Evolutionary conservation across 2,888 invertebrate genomes (phyloP), one percentile per base, ranked within the genome.

Genomic region (Scotopteryx bipunctaria): DNA sequence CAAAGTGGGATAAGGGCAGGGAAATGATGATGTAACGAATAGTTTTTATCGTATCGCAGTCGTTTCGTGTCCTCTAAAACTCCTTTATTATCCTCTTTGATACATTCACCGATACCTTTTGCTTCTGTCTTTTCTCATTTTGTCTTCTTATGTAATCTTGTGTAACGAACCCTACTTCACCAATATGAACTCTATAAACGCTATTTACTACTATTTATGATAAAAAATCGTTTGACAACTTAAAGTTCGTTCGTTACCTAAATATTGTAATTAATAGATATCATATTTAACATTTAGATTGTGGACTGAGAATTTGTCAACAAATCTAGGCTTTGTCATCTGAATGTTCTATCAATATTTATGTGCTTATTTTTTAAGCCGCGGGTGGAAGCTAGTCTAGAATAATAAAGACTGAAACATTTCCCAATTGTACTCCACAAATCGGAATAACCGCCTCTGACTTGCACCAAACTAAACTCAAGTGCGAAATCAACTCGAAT

Each of bases 71-170:
- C 58, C 61, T 40, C 17, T 2, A 9, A 16, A 46, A 8, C 13
- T 35, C 36, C 32, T 48, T 47, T 58, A 43, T 59, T 64, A 66
- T 66, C 62, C 65, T 64, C 65, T 69, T 71, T 71, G 66, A 68
- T 67, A 66, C 63, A 67, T 63, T 64, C 63, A 62, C 56, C 59
- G 17, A 27, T 47, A 65, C 63, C 64, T 63, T 64, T 67, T 67
- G 63, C 61, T 65, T 61, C 63, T 55, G 41, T 43, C 47, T 59
- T 63, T 64, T 58, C n/a, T n/a, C 64, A 56, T 73, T 73, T 73
- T 67, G 51, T 67, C 63, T n/a, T n/a, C n/a, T 73, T 71, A 67
- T 63, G 64, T 66, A 74, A 73, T 65, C 63, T 55, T 61, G 47
- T 63, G 68, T 66, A 67, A 62, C 61, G 33, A 54, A 55, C 27